Percentiles rank a stretch among this genome's conserved stretches.
Evolutionary conservation across 2,113 vertebrate species (phyloP).

Genomic region (Hylia prasina): DNA sequence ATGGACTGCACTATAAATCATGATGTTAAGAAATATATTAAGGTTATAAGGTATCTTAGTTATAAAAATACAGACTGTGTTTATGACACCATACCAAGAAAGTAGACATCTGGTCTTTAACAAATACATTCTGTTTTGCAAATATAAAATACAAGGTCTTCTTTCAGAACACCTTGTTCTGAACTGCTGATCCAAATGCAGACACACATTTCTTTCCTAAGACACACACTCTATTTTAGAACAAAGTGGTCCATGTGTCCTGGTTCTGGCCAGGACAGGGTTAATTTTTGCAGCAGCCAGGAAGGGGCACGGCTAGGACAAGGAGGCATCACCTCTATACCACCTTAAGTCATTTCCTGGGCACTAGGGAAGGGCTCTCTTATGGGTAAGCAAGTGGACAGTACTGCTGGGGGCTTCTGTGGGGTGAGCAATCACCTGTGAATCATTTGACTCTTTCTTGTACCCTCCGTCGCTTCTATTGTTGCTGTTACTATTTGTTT

Average conservation of each 20-base stretch:
- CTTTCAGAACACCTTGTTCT: background rate
- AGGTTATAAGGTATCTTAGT: background rate
- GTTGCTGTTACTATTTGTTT: background rate
- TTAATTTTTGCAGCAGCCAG: background rate
- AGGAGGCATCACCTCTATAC: background rate
- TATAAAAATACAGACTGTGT: background rate
- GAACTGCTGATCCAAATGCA: background rate
- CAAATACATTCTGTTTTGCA: background rate
- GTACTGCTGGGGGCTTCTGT: rapidly evolving
- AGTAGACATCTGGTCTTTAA: background rate
- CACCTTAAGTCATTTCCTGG: background rate
- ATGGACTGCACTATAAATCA: background rate
- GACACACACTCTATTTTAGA: background rate
- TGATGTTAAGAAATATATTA: background rate
- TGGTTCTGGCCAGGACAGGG: background rate
- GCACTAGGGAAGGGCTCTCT: background rate
- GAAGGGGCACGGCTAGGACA: background rate
- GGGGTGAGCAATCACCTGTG: background rate
- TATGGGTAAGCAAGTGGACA: background rate
- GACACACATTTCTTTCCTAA: background rate
- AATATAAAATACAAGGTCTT: background rate
- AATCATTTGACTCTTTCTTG: background rate
- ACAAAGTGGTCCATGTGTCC: background rate
- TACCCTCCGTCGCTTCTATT: no score
- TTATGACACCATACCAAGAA: background rate